A percentile compares a stretch with the other conserved stretches of the same genome.
These are phyloP conservation scores for Xenopus borealis DNA, from an alignment of 2,113 vertebrate species.

Conservation along the genomic window DNA sequence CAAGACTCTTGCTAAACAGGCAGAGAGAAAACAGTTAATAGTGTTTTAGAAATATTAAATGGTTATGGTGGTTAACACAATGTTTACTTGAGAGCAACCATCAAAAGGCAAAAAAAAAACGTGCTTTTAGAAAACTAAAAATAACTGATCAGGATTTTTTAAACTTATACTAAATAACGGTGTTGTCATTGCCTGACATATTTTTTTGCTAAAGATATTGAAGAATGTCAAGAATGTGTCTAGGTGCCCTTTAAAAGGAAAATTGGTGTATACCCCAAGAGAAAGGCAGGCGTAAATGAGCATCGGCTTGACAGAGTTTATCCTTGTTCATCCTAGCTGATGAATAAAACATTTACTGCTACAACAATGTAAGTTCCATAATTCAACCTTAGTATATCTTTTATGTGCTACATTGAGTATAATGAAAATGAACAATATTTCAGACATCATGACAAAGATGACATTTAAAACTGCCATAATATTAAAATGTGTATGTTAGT, in stretches of 20 bases:
- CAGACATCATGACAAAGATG: constrained; percentile 37
- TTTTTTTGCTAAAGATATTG: constrained; percentile 10
- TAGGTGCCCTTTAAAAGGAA: constrained; percentile 34
- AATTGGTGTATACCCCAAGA: constrained; percentile 26
- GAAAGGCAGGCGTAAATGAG: constrained; percentile 31
- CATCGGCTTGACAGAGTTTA: constrained; percentile 25
- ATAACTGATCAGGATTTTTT: too few relatives aligned
- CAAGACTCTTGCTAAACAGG: too few relatives aligned
- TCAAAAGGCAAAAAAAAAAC: too few relatives aligned
- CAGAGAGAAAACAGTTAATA: too few relatives aligned
- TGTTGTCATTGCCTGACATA: constrained; percentile 6
- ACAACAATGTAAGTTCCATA: constrained; percentile 42
- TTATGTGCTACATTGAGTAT: constrained; percentile 41
- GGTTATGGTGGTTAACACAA: too few relatives aligned
- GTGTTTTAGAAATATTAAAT: too few relatives aligned
- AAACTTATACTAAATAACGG: too few relatives aligned
- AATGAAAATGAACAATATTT: constrained; percentile 44
- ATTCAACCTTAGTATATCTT: constrained; percentile 25
- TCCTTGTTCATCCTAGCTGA: constrained; percentile 37
- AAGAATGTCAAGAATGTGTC: constrained; percentile 28
- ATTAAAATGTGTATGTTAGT: constrained; percentile 32
- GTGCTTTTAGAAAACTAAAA: too few relatives aligned
- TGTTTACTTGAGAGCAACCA: too few relatives aligned
- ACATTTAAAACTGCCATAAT: constrained; percentile 41
- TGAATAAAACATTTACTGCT: constrained; percentile 47